Percentiles rank a stretch among this genome's conserved stretches.
Evolutionary conservation across 2,797 vertebrate species (phyloP).

Genomic region (Intellagama lesueurii): DNA sequence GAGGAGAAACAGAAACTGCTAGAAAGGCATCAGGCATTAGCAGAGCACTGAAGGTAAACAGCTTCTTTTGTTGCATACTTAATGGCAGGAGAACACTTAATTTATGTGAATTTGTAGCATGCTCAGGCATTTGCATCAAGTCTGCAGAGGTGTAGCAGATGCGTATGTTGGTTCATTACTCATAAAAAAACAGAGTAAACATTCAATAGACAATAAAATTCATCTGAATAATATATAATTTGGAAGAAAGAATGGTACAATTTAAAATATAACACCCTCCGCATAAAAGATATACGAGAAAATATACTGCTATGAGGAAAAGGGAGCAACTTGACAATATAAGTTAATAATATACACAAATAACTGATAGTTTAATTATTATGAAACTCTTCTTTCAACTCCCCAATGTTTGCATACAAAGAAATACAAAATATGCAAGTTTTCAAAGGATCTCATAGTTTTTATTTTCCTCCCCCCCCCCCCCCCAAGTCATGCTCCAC

Average conservation of each 20-base stretch:
- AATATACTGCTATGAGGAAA: not conserved
- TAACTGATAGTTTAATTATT: not conserved
- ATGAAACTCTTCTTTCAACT: not conserved
- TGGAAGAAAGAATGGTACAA: constrained; percentile 4
- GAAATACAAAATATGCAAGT: constrained; percentile 16
- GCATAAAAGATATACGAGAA: not conserved
- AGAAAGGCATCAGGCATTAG: constrained; percentile 65
- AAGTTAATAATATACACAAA: not conserved
- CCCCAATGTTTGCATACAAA: accelerated
- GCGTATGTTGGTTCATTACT: not conserved
- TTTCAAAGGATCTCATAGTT: constrained; percentile 31
- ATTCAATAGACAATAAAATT: not conserved
- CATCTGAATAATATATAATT: not conserved
- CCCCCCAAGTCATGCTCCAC: constrained; percentile 13
- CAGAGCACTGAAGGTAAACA: constrained; percentile 78
- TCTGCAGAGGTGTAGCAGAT: not conserved
- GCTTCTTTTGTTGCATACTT: constrained; percentile 1
- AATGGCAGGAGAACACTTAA: not conserved
- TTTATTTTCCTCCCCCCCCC: constrained; percentile 36
- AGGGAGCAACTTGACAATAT: not conserved
- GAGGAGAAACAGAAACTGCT: constrained; percentile 72
- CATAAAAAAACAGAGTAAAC: not conserved
- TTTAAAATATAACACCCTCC: constrained; percentile 22
- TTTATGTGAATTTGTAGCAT: not conserved
- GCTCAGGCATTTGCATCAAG: not conserved